Base-by-base conservation (phyloP, 2,113 vertebrate species). In the Lanius collurio region DNA sequence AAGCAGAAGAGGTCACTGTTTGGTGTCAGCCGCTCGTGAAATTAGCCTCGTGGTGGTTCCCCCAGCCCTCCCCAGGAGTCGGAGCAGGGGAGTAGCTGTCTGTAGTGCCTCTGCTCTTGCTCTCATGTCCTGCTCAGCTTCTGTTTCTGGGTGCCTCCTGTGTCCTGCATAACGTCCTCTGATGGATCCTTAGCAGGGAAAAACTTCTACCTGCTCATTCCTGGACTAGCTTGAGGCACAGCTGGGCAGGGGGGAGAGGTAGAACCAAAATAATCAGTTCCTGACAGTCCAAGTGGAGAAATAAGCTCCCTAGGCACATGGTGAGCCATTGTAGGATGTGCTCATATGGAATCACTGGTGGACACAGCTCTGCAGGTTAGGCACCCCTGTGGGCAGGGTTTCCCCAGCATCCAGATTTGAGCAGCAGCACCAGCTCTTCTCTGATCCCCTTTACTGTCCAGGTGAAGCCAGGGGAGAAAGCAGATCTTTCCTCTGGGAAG, bases 1-100 rank as follows among this genome's bases (percentile, higher is more conserved):
- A 96, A 90, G 94, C 94, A 96, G 95, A 95, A 87, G 79, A 87
- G 89, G 90, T 95, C 92, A 85, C 90, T 95, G 94, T 96, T 97
- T 96, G 84, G 89, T 96, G 92, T 94, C 96, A 96, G 19, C 65
- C 7, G 1, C 93, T 93, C 2, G 56, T 95, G 94, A 94, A 97
- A 97, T 95, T 84, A 89, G 63, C 79, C 57, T 65, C 0, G 26
- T 9, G 5, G 60, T 81, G 42, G 49, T 19, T 96, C 44, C 26
- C 28, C 13, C 59, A 67, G 50, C 75, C 80, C 62, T 63, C 65
- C 76, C 80, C 0, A 0, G 69, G 67, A 63, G 62, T 6, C 0
- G 5, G 82, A 57, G 89, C 44, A 30, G 74, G 41, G 41, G 24
- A 92, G 80, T 27, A 57, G 46, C 79, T 80, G 65, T 41, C 44